Base-by-base conservation (phyloP, 2,113 vertebrate genomes). In the Talpa occidentalis region DNA sequence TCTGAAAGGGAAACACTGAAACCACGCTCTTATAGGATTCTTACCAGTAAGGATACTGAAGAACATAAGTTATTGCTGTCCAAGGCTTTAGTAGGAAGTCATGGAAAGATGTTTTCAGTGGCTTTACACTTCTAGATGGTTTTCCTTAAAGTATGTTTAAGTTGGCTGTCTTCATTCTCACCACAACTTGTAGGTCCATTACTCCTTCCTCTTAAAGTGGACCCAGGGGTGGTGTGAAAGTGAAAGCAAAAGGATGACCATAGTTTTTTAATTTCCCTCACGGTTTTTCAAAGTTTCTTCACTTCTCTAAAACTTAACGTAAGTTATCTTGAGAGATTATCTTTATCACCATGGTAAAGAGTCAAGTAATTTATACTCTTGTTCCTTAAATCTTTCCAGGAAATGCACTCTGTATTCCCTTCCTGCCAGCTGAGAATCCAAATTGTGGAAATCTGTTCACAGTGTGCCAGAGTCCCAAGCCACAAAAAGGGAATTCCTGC, bases 181-280 rank as follows among this genome's bases (percentile, higher is more conserved):
- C 26, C 0, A 11, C 78, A 67, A n/a, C 47, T 37, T 42, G 19
- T 44, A 69, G 49, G 69, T 59, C 12, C 26, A 19, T 49, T 56
- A 44, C 4, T 15, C 69, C n/a, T 83, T 49, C 59, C 37, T 74
- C 42, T 28, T n/a, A 6, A 40, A 26, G 47, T 52, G 60, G 49
- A 44, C 5, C 17, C 2, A 7, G n/a, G 5, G 3, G 37, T 0
- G 30, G 59, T 5, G 2, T 19, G 35, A 56, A 76, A 12, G 3
- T 19, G 35, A 56, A 76, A 12, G 14, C 49, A 49, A 59, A 83
- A 59, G 32, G 37, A 17, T 47, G 59, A 64, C 4, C 60, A 11
- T 17, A 67, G 9, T 21, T 37, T 37, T 37, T 37, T 28, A 40
- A 49, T 47, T 69, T 82, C 49, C n/a, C 1, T 40, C 40, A 40